phyloP scores from a whole-genome alignment of 1,140 invertebrate species.

The Hyphantria cunea region DNA sequence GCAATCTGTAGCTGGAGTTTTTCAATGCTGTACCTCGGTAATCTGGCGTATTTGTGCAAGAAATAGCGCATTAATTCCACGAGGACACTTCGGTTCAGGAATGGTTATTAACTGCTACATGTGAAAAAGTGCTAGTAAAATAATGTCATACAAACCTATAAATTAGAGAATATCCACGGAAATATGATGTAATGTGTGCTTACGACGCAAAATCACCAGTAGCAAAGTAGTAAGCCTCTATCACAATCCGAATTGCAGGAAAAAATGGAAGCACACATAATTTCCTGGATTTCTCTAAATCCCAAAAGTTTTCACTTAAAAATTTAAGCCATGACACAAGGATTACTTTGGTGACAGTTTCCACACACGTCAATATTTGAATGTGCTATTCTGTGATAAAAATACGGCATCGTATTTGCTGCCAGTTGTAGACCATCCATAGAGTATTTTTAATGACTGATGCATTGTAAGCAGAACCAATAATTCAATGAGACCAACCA shows the following conservation, averaged over 20 bases:
- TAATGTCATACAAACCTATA: slow-evolving; percentile 18
- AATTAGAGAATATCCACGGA: slow-evolving; percentile 2
- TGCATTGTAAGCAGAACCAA: too few relatives aligned
- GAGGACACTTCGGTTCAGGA: too few relatives aligned
- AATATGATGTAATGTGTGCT: background rate
- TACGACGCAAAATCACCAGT: background rate
- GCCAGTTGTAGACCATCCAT: slow-evolving; percentile 12
- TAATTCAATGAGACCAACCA: too few relatives aligned
- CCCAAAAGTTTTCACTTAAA: slow-evolving; percentile 33
- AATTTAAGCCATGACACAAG: slow-evolving; percentile 38
- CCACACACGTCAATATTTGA: slow-evolving; percentile 25
- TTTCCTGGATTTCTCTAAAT: slow-evolving; percentile 34
- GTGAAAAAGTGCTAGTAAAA: background rate
- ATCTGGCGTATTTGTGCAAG: too few relatives aligned
- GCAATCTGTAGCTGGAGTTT: background rate
- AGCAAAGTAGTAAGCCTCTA: slow-evolving; percentile 7
- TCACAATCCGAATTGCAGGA: slow-evolving; percentile 4
- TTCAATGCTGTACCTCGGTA: background rate
- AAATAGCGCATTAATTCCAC: too few relatives aligned
- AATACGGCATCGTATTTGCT: slow-evolving; percentile 3
- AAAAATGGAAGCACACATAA: slow-evolving; percentile 30
- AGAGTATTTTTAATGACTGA: background rate
- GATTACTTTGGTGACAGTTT: slow-evolving; percentile 25
- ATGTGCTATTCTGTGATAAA: slow-evolving; percentile 14
- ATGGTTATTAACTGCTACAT: too few relatives aligned